Evolutionary conservation across 2,888 invertebrate genomes (phyloP), one percentile per base, ranked within the genome.

Genomic region (Tenthredo notha): DNA sequence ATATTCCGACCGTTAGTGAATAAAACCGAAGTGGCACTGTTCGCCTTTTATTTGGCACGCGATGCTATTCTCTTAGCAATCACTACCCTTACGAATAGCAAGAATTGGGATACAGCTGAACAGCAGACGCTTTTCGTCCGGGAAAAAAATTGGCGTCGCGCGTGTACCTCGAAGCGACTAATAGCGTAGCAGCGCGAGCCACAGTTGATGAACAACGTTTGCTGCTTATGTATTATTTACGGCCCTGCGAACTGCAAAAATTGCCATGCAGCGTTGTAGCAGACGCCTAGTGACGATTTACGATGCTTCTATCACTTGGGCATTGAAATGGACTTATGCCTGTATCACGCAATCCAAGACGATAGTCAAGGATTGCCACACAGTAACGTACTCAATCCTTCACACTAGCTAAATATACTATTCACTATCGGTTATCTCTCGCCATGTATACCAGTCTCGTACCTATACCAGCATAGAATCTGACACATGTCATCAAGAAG

Each of bases 71-170:
- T n/a, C 21, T 40, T 18, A 72, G 72, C 40, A 21, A 37, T 72
- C 37, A 72, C 37, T 72, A 21, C 65, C 72, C 40, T 18, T 18
- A 40, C 9, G 40, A 72, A 72, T 72, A 40, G 72, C 37, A 72
- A 72, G 5, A 72, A 72, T 72, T 40, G 72, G 21, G 40, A 72
- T 72, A 72, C 72, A 72, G 40, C 72, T 37, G 21, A 12, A 21
- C 40, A 72, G 72, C 72, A 72, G 72, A 72, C 72, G 72, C 72
- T 72, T 72, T 40, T 72, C 72, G 72, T 40, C 37, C 72, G 40
- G 72, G 37, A 40, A n/a, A 33, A 33, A 33, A 72, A 5, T 33
- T 37, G 37, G 40, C 72, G 1, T 1, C 72, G 72, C 72, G 37
- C 40, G 33, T 33, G 33, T 33, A 72, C 9, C 40, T 72, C 37